phyloP scores from a whole-genome alignment of 2,888 invertebrate species.

The Chrysotoxum bicinctum region DNA sequence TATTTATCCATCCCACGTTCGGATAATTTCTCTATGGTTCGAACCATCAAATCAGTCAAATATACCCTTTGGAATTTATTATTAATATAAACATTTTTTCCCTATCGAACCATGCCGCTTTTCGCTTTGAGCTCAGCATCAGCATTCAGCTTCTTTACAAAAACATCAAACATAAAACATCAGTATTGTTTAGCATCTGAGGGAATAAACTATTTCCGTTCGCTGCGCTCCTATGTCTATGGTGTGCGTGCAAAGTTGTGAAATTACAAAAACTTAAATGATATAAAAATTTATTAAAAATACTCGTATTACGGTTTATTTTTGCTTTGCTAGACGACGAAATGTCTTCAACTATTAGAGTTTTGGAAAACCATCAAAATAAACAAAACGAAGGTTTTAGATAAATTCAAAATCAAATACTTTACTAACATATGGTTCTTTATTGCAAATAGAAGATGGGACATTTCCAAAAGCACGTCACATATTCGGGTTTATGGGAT shows the following conservation, averaged over 20 bases:
- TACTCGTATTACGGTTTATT: background rate
- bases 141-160: background rate
- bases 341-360: background rate
- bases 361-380: slow-evolving; percentile 1
- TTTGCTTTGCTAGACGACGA: background rate
- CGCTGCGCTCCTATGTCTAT: background rate
- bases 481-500: slow-evolving; percentile 91
- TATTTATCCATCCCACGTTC: background rate
- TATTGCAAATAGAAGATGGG: slow-evolving; percentile 61
- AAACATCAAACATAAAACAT: background rate
- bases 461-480: slow-evolving; percentile 85
- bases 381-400: slow-evolving; percentile 15
- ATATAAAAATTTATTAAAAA: background rate
- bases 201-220: background rate
- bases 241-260: background rate
- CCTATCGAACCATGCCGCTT: background rate
- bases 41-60: background rate
- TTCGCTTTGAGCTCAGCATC: background rate
- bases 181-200: slow-evolving; percentile 16
- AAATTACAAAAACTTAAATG: background rate
- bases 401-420: slow-evolving; percentile 20
- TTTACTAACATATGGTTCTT: slow-evolving; percentile 11
- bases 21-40: background rate
- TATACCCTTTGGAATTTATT: background rate
- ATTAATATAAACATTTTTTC: background rate